phyloP scores from a whole-genome alignment of 2,888 invertebrate species.

The Steinernema hermaphroditum region DNA sequence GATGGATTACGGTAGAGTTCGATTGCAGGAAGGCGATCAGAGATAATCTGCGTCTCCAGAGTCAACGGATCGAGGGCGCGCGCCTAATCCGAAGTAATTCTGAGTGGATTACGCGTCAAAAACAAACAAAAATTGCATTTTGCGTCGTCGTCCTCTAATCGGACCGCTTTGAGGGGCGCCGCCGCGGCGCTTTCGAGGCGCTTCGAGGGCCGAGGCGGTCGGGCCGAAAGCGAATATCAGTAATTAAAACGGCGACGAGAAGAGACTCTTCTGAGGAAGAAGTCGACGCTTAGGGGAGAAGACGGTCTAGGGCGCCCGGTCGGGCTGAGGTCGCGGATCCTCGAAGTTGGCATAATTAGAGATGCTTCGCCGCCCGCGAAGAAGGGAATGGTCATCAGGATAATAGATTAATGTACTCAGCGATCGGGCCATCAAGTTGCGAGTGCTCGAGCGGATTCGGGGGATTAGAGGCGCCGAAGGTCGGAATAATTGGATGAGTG shows the following conservation, averaged over 20 bases:
- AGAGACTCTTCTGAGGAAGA: too few species aligned
- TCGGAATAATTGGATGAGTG: slow-evolving; percentile 16
- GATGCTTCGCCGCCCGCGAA: slow-evolving; percentile 6
- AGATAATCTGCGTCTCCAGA: neutral
- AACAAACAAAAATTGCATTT: slow-evolving; percentile 27
- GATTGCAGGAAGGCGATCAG: neutral
- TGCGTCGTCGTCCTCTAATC: too few species aligned
- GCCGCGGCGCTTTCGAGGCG: slow-evolving; percentile 10
- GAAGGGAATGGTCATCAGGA: neutral
- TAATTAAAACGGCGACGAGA: slow-evolving; percentile 20
- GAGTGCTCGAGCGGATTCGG: neutral
- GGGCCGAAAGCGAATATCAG: slow-evolving; percentile 19
- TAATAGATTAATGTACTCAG: slow-evolving; percentile 27
- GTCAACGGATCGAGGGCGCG: neutral
- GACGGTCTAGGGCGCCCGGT: slow-evolving; percentile 6
- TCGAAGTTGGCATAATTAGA: slow-evolving; percentile 25
- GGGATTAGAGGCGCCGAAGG: slow-evolving; percentile 9
- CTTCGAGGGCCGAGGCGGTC: neutral
- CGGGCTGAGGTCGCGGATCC: neutral
- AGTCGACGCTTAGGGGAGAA: too few species aligned
- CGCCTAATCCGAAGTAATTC: slow-evolving; percentile 23
- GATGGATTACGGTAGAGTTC: slow-evolving; percentile 20
- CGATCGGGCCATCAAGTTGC: slow-evolving; percentile 12
- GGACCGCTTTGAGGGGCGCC: too few species aligned
- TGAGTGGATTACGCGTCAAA: slow-evolving; percentile 28